A percentile compares a stretch with the other conserved stretches of the same genome.
Conservation (phyloP, 2,113 vertebrate species). For the Rhea americana region DNA sequence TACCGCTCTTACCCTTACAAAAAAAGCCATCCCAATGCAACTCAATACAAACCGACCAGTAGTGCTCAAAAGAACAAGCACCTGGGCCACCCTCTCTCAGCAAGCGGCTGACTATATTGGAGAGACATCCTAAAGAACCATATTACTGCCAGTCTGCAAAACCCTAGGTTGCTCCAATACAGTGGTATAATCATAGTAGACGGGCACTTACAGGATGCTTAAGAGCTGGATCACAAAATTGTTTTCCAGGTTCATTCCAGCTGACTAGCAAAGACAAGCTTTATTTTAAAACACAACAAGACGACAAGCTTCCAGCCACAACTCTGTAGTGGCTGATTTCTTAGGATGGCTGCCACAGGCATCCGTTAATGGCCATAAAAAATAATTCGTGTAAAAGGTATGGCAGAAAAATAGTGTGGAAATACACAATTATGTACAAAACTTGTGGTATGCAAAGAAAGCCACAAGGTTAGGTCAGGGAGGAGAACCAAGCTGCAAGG, state of each 20-base stretch:
- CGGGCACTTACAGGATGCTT: neutral
- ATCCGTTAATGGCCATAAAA: neutral
- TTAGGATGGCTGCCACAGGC: neutral
- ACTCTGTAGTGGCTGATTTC: accelerated
- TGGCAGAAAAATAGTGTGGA: accelerated
- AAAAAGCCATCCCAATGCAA: neutral
- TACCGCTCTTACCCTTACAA: neutral
- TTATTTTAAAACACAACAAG: neutral
- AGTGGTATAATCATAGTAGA: neutral
- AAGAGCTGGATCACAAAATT: neutral
- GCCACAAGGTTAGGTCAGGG: neutral
- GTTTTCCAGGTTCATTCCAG: neutral
- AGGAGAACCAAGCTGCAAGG: neutral
- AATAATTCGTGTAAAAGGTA: neutral
- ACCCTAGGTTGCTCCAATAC: neutral
- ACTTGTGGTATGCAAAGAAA: neutral
- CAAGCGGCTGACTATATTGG: neutral
- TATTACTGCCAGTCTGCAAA: neutral
- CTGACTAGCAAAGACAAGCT: neutral
- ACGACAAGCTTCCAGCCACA: neutral
- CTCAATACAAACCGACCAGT: neutral
- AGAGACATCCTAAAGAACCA: neutral
- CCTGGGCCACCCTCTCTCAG: neutral
- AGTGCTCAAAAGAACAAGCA: neutral
- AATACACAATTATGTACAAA: neutral